Evolutionary conservation across 2,888 invertebrate genomes (phyloP), one percentile per base, ranked within the genome.

Genomic region (Drosophila borborema): DNA sequence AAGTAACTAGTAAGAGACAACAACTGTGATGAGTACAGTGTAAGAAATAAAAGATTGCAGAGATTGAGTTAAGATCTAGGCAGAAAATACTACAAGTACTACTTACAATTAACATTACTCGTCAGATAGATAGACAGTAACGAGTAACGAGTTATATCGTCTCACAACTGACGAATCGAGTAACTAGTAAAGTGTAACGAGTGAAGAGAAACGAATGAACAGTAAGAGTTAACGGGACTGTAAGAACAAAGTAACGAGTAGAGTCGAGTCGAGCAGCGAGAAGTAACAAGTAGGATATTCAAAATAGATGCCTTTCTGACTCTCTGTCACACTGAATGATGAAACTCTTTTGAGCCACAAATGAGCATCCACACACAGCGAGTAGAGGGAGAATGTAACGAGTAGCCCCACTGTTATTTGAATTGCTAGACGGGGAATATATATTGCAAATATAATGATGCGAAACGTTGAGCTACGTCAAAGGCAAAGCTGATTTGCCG

Each of bases 401-500:
- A 70, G 43, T 58, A 16, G 12, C 34, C 38, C 38, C 36, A 40
- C 23, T 28, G 38, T 36, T 40, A 18, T 14, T 5, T 18, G 43
- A 31, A 49, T 38, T 34, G 18, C 6, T 38, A 10, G 8, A 2
- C 34, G 18, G 38, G n/a, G n/a, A 28, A 38, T 40, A 28, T 40
- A 40, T 41, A 28, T 54, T 54, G 53, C 51, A 36, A 51, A 51
- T 51, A 38, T 38, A 23, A 36, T 54, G 53, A 20, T 38, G 16
- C 36, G 53, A 38, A 49, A 41, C 28, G 18, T 10, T 16, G 51
- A 10, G 54, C 12, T 43, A 28, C 28, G 41, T 60, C 49, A 66
- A 53, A 40, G 53, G 66, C 51, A 73, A 45, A 46, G 56, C 46
- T 78, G 48, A 64, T 78, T 73, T 58, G 76, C 64, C 46, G 48